Evolutionary conservation across 2,113 vertebrate genomes (phyloP), one percentile per base, ranked within the genome.

Genomic region (Speoplatyrhinus poulsoni): DNA sequence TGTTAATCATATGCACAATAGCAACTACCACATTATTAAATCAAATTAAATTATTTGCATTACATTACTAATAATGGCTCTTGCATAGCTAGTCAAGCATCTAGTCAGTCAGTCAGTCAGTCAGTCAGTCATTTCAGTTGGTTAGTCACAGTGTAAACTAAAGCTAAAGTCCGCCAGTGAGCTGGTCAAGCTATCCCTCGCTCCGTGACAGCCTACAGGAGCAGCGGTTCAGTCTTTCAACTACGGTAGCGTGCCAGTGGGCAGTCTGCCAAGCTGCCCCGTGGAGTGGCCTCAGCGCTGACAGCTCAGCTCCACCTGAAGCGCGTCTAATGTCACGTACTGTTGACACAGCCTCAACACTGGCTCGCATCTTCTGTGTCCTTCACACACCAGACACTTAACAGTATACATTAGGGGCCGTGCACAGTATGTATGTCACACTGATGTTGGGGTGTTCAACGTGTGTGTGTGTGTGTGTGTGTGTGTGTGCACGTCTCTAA

Each of bases 221-320:
- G 83, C 85, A 76, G 83, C 84, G 11, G 49, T 52, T 52, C 87
- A 86, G 77, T 68, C 61, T 19, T 17, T 63, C 62, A 74, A 53
- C 26, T 26, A 26, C 26, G 2, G 26, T 75, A 81, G 56, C 77
- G 75, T 85, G 82, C 86, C 83, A 84, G 75, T 9, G 73, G 67
- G 77, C 83, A 79, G 63, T 70, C 72, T 69, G 77, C 81, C 75
- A 85, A 88, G 81, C 81, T 80, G 77, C 77, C 69, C 46, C 76
- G 85, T 87, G 79, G 1, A 0, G 70, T 74, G 84, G 70, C 77
- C 72, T 77, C 73, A 3, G 61, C 63, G n/a, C 72, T 91, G 89
- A 89, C 89, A 91, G 89, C 82, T 88, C 82, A 0, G 55, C 56
- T 72, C 88, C 82, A 80, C 19, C 78, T 79, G 85, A 82, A 83